These are phyloP conservation scores for Trachelipus rathkii DNA, from an alignment of 1,140 invertebrate species.

Conservation along the genomic window DNA sequence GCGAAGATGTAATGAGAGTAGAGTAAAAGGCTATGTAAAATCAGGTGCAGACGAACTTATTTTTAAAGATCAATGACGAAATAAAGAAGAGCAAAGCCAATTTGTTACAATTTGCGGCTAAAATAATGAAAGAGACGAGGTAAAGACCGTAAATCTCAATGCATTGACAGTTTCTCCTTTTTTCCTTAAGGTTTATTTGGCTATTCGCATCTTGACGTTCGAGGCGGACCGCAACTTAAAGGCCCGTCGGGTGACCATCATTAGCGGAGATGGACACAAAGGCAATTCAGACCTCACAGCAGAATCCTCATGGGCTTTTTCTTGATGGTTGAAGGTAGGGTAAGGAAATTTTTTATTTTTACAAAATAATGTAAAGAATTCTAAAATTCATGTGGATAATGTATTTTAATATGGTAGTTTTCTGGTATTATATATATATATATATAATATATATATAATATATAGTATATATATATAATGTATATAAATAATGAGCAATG, in stretches of 20 bases:
- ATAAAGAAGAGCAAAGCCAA: too few species aligned
- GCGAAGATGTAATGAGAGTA: too few species aligned
- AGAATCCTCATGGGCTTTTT: constrained; percentile 68
- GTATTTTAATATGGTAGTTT: too few species aligned
- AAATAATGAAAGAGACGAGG: too few species aligned
- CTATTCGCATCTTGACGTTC: constrained; percentile 73
- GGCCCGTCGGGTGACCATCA: constrained; percentile 57
- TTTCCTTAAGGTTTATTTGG: constrained; percentile 59
- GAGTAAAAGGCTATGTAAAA: too few species aligned
- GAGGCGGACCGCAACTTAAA: constrained; percentile 61
- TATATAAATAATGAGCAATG: too few species aligned
- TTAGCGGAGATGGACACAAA: constrained; percentile 80
- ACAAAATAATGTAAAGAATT: neutral
- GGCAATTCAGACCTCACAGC: constrained; percentile 73
- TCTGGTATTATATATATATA: neutral
- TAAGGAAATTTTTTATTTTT: neutral
- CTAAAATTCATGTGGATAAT: neutral
- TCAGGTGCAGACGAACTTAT: too few species aligned
- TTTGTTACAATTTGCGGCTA: too few species aligned
- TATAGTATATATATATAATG: constrained; percentile 22
- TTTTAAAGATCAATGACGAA: too few species aligned
- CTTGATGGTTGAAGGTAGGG: constrained; percentile 54
- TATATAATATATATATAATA: constrained; percentile 20
- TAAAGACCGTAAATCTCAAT: too few species aligned
- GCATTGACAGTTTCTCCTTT: neutral